phyloP scores from a whole-genome alignment of 2,888 invertebrate genomes.

The Lepidocyrtinus sp. region DNA sequence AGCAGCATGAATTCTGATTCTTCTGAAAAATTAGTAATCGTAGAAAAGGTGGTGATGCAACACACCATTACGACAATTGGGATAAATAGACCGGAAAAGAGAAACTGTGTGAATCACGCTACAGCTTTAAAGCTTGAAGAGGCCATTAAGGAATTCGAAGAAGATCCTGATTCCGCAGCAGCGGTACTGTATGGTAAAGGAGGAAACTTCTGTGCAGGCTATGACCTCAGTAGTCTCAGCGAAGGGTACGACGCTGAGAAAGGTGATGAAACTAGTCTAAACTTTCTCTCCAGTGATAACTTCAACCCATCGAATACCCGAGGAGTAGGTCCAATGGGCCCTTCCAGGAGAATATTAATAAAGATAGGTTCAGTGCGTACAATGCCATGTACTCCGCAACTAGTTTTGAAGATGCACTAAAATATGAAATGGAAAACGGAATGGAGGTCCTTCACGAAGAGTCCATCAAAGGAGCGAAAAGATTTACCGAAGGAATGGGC shows the following conservation, averaged over 20 bases:
- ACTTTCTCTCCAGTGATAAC: slow-evolving; percentile 4
- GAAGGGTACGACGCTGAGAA: slow-evolving; percentile 74
- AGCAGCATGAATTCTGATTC: background rate
- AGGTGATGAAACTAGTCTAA: slow-evolving; percentile 21
- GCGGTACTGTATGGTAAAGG: slow-evolving; percentile 90
- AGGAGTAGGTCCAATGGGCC: background rate
- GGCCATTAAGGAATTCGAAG: slow-evolving; percentile 87
- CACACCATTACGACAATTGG: slow-evolving; percentile 81
- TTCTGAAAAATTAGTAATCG: slow-evolving; percentile 40
- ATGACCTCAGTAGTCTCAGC: slow-evolving; percentile 85
- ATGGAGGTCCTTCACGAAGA: slow-evolving; percentile 74
- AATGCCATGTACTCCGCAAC: slow-evolving; percentile 80
- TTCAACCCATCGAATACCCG: no score
- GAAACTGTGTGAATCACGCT: slow-evolving; percentile 85
- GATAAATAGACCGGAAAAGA: slow-evolving; percentile 86
- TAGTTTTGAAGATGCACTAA: slow-evolving; percentile 80
- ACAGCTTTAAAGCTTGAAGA: slow-evolving; percentile 80
- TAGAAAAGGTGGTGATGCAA: slow-evolving; percentile 50
- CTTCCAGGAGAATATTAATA: slow-evolving; percentile 79
- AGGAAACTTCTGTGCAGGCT: slow-evolving; percentile 94
- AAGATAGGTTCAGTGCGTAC: slow-evolving; percentile 78
- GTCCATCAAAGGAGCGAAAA: slow-evolving; percentile 79
- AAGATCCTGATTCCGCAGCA: slow-evolving; percentile 80
- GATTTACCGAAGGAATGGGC: slow-evolving; percentile 80
- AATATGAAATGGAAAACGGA: slow-evolving; percentile 77